Percentiles rank a stretch among this genome's conserved stretches.
Conservation (phyloP, 2,888 invertebrate genomes). For the Machimus rusticus region DNA sequence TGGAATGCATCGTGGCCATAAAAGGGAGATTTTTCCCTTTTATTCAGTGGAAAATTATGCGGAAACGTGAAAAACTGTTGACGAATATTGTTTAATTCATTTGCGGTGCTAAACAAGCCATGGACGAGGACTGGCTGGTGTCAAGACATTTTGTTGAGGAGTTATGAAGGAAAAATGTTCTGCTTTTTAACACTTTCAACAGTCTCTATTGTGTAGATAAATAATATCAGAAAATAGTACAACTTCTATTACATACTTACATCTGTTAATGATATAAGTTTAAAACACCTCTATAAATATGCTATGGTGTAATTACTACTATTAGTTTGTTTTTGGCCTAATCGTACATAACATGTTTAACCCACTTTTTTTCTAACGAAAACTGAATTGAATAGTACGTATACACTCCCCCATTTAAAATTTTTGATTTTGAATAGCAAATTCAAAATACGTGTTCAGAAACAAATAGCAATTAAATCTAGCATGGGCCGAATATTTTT, state of each 20-base stretch:
- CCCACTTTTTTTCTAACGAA: too few relatives aligned
- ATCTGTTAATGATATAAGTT: too few relatives aligned
- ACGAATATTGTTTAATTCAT: slow-evolving; percentile 16
- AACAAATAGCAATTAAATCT: too few relatives aligned
- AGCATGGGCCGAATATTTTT: too few relatives aligned
- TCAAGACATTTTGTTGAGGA: not conserved
- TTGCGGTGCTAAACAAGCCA: not conserved
- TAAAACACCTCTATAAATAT: not conserved
- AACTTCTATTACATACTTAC: too few relatives aligned
- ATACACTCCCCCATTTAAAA: too few relatives aligned
- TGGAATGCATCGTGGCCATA: not conserved
- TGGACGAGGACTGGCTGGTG: not conserved
- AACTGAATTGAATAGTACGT: too few relatives aligned
- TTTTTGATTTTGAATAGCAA: too few relatives aligned
- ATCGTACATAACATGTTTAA: too few relatives aligned
- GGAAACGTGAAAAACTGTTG: slow-evolving; percentile 16
- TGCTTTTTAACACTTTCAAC: not conserved
- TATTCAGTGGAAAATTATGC: slow-evolving; percentile 32
- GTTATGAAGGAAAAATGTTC: not conserved
- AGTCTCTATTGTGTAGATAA: not conserved
- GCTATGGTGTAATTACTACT: too few relatives aligned
- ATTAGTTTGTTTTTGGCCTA: too few relatives aligned
- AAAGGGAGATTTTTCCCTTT: not conserved
- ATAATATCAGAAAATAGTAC: not conserved
- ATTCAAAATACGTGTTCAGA: too few relatives aligned